Conservation (phyloP, 2,113 vertebrate species). For the Mus musculus region GRCm39 chr6:43091501-43092000, state of each 20-base stretch:
- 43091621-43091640: background rate
- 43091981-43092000: background rate
- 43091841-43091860: too few relatives aligned
- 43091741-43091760: background rate
- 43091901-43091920: background rate
- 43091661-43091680: background rate
- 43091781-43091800: background rate
- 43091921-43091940: too few relatives aligned
- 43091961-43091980: background rate
- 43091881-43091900: background rate
- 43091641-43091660: background rate
- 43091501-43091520: background rate
- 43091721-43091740: background rate
- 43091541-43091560: background rate
- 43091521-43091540: background rate
- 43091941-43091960: background rate
- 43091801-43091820: background rate
- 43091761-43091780: background rate
- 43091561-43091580: background rate
- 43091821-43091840: background rate
- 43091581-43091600: background rate
- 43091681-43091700: background rate
- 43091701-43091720: background rate
- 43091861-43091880: background rate
- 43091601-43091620: background rate